These are phyloP conservation scores for Chondrosia reniformis DNA, from an alignment of 37 sponge, comb jelly and placozoan species.

Conservation along the genomic window DNA sequence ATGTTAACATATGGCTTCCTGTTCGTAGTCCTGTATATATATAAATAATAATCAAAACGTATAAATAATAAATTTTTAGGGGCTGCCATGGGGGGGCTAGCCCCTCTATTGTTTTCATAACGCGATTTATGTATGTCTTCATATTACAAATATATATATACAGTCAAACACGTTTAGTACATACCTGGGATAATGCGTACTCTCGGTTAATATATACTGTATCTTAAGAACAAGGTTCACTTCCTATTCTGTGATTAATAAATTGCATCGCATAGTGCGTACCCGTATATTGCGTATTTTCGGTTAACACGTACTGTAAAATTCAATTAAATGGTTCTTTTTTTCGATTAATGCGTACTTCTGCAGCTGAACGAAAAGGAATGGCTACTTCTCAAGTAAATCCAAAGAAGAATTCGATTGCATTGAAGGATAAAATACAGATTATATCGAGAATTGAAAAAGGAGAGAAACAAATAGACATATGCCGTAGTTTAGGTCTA, in stretches of 20 bases:
- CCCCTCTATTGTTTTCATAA: too few species aligned
- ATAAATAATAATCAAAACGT: too few species aligned
- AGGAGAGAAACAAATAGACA: background rate
- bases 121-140: too few species aligned
- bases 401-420: constrained; percentile 8
- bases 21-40: too few species aligned
- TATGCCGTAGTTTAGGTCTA: background rate
- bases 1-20: too few species aligned
- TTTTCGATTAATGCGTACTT: too few species aligned
- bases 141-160: too few species aligned
- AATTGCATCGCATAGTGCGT: constrained; percentile 7
- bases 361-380: too few species aligned
- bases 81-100: too few species aligned
- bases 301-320: constrained; percentile 7
- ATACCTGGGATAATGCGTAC: constrained; percentile 20
- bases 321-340: too few species aligned
- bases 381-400: too few species aligned
- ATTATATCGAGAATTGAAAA: constrained; percentile 23
- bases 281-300: background rate
- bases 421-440: constrained; percentile 5
- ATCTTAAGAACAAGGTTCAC: background rate
- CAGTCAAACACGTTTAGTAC: constrained; percentile 16
- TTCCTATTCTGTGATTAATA: background rate
- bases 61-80: too few species aligned
- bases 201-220: constrained; percentile 10